Evolutionary conservation across 2,113 vertebrate species (phyloP).

Genomic region (Odocoileus virginianus): DNA sequence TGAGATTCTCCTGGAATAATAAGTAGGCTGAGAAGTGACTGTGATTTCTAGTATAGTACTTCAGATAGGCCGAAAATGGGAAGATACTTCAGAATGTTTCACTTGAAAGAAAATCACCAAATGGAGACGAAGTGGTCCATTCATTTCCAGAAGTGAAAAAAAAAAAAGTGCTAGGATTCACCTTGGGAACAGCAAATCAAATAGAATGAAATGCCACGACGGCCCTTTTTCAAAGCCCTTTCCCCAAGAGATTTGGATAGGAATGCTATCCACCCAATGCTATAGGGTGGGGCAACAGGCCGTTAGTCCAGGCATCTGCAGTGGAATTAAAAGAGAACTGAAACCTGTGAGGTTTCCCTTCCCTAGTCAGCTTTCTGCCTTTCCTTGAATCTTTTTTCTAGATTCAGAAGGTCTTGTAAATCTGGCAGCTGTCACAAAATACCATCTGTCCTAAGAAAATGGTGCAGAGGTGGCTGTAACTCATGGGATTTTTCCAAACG

Average conservation of each 20-base stretch:
- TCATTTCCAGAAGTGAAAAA: not conserved
- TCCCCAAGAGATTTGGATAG: not conserved
- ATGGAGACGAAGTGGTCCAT: not conserved
- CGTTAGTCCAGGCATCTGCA: not conserved
- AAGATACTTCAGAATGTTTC: not conserved
- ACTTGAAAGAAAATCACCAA: not conserved
- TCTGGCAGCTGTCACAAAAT: constrained; percentile 71
- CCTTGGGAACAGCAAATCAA: not conserved
- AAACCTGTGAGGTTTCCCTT: not conserved
- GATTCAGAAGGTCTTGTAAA: constrained; percentile 53
- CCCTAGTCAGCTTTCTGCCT: not conserved
- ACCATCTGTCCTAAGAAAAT: constrained; percentile 70
- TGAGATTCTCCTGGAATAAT: not conserved
- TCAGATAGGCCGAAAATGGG: not conserved
- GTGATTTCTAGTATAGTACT: not conserved
- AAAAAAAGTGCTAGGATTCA: not conserved
- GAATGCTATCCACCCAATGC: not conserved
- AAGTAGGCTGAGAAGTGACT: not conserved
- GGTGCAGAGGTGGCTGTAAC: constrained; percentile 54
- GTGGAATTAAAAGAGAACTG: constrained; percentile 9
- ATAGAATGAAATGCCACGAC: not conserved
- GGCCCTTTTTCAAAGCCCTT: constrained; percentile 17
- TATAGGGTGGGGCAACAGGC: not conserved
- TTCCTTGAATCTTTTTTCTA: constrained; percentile 39
- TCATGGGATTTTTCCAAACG: constrained; percentile 49